These are phyloP conservation scores for Chondrosia reniformis DNA, from an alignment of 37 sponge, comb jelly and placozoan species.

Conservation along the genomic window DNA sequence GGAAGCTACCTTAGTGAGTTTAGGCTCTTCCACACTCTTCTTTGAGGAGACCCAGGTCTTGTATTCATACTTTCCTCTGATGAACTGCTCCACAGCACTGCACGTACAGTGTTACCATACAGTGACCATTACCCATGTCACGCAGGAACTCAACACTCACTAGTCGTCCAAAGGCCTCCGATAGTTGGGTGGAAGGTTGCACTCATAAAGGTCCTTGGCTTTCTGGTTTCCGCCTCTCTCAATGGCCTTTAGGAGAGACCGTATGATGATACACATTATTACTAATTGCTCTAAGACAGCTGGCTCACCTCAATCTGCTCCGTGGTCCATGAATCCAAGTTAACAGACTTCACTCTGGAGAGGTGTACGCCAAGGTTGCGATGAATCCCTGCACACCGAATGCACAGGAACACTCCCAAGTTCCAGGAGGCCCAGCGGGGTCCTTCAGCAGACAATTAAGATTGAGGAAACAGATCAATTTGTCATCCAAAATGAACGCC, in stretches of 20 bases:
- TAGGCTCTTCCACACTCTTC: too few species aligned
- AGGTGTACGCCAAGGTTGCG: conserved; percentile 93
- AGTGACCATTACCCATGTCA: not conserved
- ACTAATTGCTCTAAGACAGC: not conserved
- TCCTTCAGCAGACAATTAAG: conserved; percentile 52
- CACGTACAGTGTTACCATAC: not conserved
- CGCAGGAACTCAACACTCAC: conserved; percentile 27
- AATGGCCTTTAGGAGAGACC: conserved; percentile 46
- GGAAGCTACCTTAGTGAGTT: too few species aligned
- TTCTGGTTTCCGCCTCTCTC: conserved; percentile 77
- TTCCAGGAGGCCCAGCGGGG: conserved; percentile 98
- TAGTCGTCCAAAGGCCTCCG: conserved; percentile 81
- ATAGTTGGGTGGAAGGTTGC: conserved; percentile 71
- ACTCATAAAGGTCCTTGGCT: conserved; percentile 71
- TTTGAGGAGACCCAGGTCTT: conserved; percentile 65
- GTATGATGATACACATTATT: not conserved
- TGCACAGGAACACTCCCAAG: conserved; percentile 91
- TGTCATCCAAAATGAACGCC: too few species aligned
- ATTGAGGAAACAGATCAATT: too few species aligned
- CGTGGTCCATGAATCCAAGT: conserved; percentile 94
- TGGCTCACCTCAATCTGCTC: conserved; percentile 84
- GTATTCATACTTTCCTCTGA: conserved; percentile 80
- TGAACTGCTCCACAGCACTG: conserved; percentile 90
- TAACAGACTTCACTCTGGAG: conserved; percentile 88
- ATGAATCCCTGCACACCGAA: conserved; percentile 97